Evolutionary conservation across 2,797 vertebrate species (phyloP).

Genomic region (Arctocebus calabarensis): DNA sequence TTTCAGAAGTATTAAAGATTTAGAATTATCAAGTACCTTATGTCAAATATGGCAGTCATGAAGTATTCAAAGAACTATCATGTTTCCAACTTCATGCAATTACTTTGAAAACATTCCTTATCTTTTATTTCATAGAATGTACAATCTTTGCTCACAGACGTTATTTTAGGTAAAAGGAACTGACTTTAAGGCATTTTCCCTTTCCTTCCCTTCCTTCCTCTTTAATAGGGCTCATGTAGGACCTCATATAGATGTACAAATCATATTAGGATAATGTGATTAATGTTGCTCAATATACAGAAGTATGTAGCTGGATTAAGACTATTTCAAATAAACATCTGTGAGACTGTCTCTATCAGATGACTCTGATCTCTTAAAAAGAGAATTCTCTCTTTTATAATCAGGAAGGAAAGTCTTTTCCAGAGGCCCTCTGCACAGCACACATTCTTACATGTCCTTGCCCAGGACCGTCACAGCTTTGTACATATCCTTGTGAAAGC

Average conservation of each 20-base stretch:
- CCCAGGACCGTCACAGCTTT: background rate
- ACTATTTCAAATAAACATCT: too few relatives aligned
- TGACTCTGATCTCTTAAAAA: background rate
- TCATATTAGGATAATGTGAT: too few relatives aligned
- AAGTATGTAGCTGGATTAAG: too few relatives aligned
- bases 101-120: background rate
- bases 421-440: background rate
- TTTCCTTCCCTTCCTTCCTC: too few relatives aligned
- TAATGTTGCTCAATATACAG: too few relatives aligned
- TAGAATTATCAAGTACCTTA: background rate
- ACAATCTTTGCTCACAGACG: background rate
- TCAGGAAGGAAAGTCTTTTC: background rate
- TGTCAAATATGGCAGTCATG: background rate
- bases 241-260: too few relatives aligned
- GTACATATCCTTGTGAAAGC: background rate
- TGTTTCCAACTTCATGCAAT: background rate
- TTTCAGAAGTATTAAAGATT: background rate
- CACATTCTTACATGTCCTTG: background rate
- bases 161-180: constrained; percentile 1
- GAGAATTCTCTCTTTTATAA: background rate
- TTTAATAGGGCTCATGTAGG: too few relatives aligned
- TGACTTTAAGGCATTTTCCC: background rate
- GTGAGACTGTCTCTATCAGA: too few relatives aligned
- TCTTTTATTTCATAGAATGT: background rate
- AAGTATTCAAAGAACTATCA: constrained; percentile 24